Percentiles rank a stretch among this genome's conserved stretches.
These are phyloP conservation scores for Drosophila tripunctata DNA, from an alignment of 2,888 invertebrate species.

Conservation along the genomic window DNA sequence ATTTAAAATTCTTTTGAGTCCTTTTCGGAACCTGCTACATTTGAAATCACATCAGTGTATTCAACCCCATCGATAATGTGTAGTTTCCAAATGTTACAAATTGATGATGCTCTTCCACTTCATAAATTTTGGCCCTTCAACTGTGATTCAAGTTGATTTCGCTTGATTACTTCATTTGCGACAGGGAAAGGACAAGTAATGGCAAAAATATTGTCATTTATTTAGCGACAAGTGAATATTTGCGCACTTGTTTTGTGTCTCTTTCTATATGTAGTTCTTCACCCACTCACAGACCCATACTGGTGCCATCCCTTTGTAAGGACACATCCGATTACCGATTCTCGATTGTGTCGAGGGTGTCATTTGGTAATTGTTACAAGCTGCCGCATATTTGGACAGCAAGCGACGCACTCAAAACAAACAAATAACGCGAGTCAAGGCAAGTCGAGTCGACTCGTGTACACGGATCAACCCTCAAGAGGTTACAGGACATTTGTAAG, in stretches of 20 bases:
- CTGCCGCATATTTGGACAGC: slow-evolving; percentile 78
- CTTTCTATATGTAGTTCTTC: background rate
- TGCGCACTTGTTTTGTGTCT: slow-evolving; percentile 48
- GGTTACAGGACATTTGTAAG: slow-evolving; percentile 50
- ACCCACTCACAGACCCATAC: background rate
- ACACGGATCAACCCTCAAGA: background rate
- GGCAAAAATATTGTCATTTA: slow-evolving; percentile 81
- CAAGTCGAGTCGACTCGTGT: background rate
- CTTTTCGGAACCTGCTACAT: background rate
- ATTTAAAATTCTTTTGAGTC: too few species aligned
- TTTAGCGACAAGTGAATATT: slow-evolving; percentile 82
- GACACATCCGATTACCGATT: slow-evolving; percentile 20
- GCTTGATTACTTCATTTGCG: slow-evolving; percentile 75
- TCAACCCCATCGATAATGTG: slow-evolving; percentile 19
- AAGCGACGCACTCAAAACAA: slow-evolving; percentile 72
- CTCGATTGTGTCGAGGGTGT: slow-evolving; percentile 76
- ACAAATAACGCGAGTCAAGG: slow-evolving; percentile 54
- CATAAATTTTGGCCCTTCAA: slow-evolving; percentile 67
- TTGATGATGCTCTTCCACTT: slow-evolving; percentile 56
- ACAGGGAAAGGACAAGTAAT: slow-evolving; percentile 61
- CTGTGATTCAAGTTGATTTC: slow-evolving; percentile 62
- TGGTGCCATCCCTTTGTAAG: background rate
- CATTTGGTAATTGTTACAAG: slow-evolving; percentile 80
- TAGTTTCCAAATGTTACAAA: background rate
- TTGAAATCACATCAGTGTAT: background rate